A percentile compares a stretch with the other conserved stretches of the same genome.
Conservation (phyloP, 2,888 invertebrate genomes). For the Calephelis perditalis region DNA sequence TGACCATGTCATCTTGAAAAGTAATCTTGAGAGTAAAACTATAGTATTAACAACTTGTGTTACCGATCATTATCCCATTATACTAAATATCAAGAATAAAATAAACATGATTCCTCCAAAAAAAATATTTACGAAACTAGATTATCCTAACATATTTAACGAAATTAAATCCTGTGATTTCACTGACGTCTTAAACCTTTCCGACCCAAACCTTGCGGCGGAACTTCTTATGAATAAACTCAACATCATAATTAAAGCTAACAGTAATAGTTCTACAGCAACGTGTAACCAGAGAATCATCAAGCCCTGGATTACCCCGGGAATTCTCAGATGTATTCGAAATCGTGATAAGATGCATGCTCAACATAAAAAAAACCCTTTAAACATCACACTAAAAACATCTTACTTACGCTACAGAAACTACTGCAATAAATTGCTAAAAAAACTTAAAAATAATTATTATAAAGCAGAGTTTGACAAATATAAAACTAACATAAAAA, state of each 20-base stretch:
- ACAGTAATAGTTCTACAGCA: neutral
- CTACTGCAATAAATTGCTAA: neutral
- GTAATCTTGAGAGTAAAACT: neutral
- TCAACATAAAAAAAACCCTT: neutral
- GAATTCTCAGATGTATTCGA: too few relatives aligned
- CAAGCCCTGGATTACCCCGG: neutral
- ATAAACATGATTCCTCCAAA: neutral
- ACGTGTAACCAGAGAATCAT: neutral
- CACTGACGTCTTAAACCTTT: neutral
- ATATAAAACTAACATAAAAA: slow-evolving; percentile 5
- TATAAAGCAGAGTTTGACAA: neutral
- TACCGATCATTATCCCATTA: neutral
- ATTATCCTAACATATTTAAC: neutral
- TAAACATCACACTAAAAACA: neutral
- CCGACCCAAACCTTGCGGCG: neutral
- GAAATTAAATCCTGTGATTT: neutral
- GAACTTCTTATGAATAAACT: neutral
- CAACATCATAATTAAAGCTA: neutral
- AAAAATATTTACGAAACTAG: too few relatives aligned
- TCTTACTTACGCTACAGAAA: neutral
- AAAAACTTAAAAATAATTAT: neutral
- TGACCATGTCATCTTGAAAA: slow-evolving; percentile 11
- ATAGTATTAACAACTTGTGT: neutral
- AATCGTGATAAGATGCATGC: neutral
- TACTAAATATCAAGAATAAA: neutral